A percentile compares a stretch with the other conserved stretches of the same genome.
Conservation (phyloP, 2,888 invertebrate species). For the Siphonodentalium dalli region DNA sequence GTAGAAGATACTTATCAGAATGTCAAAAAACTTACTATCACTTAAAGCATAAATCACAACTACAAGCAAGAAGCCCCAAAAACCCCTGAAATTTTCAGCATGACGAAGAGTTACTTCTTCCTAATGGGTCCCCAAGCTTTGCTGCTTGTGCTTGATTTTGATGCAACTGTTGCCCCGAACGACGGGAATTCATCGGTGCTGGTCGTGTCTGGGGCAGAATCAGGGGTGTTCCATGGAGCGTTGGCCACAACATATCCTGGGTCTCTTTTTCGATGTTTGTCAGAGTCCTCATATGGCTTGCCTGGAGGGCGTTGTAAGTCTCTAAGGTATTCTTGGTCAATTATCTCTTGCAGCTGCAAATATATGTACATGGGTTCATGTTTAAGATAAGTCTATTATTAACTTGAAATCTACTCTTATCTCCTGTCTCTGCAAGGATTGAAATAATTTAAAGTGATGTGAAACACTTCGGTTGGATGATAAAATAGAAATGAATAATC, state of each 20-base stretch:
- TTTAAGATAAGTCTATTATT: too few species aligned
- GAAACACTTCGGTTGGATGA: too few species aligned
- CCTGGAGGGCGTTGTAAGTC: constrained; percentile 59
- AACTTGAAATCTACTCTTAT: too few species aligned
- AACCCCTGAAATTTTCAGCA: too few species aligned
- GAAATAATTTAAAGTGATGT: too few species aligned
- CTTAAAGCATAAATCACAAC: too few species aligned
- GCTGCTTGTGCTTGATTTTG: constrained; percentile 38
- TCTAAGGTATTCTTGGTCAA: constrained; percentile 58
- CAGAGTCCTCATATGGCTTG: constrained; percentile 21
- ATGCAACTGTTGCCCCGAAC: constrained; percentile 43
- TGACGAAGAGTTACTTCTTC: too few species aligned
- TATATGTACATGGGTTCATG: too few species aligned
- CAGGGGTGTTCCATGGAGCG: constrained; percentile 61
- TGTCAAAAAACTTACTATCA: too few species aligned
- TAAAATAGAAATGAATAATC: background rate
- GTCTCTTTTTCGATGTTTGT: constrained; percentile 5
- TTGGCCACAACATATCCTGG: constrained; percentile 59
- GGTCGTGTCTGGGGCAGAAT: constrained; percentile 55
- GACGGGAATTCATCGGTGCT: constrained; percentile 64
- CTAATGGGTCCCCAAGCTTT: constrained; percentile 47
- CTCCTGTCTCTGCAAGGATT: too few species aligned
- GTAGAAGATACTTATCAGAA: too few species aligned
- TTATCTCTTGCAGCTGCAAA: constrained; percentile 66
- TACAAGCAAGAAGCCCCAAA: too few species aligned